Percentiles rank a stretch among this genome's conserved stretches.
These are phyloP conservation scores for Spodoptera litura DNA, from an alignment of 1,140 invertebrate species.

Conservation along the genomic window DNA sequence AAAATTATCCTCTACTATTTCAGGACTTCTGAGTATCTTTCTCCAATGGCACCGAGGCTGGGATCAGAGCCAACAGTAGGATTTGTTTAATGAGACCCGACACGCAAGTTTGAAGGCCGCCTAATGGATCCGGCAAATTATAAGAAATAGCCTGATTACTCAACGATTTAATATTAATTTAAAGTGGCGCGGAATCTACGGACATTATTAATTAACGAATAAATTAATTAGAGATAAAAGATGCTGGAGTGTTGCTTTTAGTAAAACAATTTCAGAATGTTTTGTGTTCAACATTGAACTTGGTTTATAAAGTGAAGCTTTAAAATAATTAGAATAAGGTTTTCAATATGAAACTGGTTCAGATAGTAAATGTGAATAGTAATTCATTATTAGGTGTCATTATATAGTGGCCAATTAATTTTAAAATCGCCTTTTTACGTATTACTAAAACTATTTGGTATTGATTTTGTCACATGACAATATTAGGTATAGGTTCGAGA, in stretches of 20 bases:
- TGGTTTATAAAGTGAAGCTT: too few species aligned
- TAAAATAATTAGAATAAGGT: background rate
- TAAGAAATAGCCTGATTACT: conserved; percentile 25
- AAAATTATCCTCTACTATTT: too few species aligned
- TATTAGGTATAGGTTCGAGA: too few species aligned
- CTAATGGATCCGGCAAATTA: conserved; percentile 18
- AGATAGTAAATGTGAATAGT: too few species aligned
- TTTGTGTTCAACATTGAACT: too few species aligned
- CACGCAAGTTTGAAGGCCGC: conserved; percentile 27
- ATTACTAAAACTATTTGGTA: too few species aligned
- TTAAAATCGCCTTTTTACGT: too few species aligned
- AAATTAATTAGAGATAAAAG: conserved; percentile 12
- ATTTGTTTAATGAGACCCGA: conserved; percentile 32
- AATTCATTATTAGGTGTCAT: too few species aligned
- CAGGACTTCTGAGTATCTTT: conserved; percentile 1
- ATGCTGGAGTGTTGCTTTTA: background rate
- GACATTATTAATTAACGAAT: conserved; percentile 26
- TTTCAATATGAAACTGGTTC: too few species aligned
- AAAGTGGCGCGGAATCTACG: background rate
- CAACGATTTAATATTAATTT: conserved; percentile 31
- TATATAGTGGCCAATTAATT: too few species aligned
- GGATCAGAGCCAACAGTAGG: background rate
- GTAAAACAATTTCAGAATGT: background rate
- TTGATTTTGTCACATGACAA: too few species aligned
- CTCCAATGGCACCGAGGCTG: too few species aligned